Percentiles rank a stretch among this genome's conserved stretches.
Conservation (phyloP, 2,888 invertebrate genomes). For the Diarsia mendica region DNA sequence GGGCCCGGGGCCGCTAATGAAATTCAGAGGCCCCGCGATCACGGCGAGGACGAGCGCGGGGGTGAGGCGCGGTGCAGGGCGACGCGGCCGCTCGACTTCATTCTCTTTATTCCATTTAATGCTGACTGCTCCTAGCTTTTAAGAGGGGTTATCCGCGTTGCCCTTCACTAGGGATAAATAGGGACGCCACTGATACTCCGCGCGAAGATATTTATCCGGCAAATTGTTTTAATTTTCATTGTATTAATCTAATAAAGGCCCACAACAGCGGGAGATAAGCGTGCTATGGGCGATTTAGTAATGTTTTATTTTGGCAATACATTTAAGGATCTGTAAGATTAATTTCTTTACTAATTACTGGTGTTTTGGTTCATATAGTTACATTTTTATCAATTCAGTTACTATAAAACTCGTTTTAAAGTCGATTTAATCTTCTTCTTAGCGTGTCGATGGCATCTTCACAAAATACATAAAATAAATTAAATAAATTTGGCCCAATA, state of each 20-base stretch:
- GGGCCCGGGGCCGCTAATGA: slow-evolving; percentile 86
- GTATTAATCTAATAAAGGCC: slow-evolving; percentile 89
- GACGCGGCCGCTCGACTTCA: slow-evolving; percentile 86
- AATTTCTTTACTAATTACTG: slow-evolving; percentile 76
- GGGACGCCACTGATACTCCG: slow-evolving; percentile 89
- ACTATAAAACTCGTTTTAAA: neutral
- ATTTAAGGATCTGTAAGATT: slow-evolving; percentile 75
- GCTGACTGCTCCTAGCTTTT: slow-evolving; percentile 90
- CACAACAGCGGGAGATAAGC: slow-evolving; percentile 87
- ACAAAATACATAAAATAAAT: no score
- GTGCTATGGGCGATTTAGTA: slow-evolving; percentile 81
- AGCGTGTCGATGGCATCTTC: no score
- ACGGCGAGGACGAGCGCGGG: slow-evolving; percentile 63
- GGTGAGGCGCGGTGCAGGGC: slow-evolving; percentile 70
- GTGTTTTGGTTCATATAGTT: neutral
- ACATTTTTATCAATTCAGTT: neutral
- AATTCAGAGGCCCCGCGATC: slow-evolving; percentile 85
- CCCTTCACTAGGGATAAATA: slow-evolving; percentile 89
- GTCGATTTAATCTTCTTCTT: slow-evolving; percentile 3
- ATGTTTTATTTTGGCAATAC: slow-evolving; percentile 83
- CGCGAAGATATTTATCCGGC: slow-evolving; percentile 90
- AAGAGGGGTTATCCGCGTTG: slow-evolving; percentile 90
- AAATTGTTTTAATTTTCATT: slow-evolving; percentile 91
- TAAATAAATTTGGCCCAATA: no score
- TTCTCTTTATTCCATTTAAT: slow-evolving; percentile 90